Percentiles rank a stretch among this genome's conserved stretches.
Conservation (phyloP, 2,888 invertebrate species). For the Pyrrhosoma nymphula region DNA sequence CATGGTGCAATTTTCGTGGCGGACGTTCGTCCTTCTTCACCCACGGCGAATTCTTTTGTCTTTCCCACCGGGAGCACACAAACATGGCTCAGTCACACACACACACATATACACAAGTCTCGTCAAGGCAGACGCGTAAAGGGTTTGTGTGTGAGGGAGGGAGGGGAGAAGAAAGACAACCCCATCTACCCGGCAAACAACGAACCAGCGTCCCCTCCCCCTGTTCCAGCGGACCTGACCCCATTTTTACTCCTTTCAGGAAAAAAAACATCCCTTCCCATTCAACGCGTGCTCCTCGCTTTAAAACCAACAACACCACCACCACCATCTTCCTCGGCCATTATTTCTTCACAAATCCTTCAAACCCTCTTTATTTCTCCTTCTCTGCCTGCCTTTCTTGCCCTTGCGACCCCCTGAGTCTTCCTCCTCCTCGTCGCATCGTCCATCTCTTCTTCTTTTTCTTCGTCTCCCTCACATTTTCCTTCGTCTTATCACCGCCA, state of each 20-base stretch:
- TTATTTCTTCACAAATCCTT: constrained; percentile 19
- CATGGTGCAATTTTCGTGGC: constrained; percentile 35
- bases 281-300: constrained; percentile 37
- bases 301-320: constrained; percentile 8
- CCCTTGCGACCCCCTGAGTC: background rate
- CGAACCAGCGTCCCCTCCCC: constrained; percentile 30
- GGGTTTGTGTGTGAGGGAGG: no score
- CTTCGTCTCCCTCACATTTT: background rate
- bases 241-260: constrained; percentile 50
- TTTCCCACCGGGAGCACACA: background rate
- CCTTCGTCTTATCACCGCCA: background rate
- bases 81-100: background rate
- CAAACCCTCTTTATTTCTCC: background rate
- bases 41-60: constrained; percentile 66
- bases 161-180: background rate
- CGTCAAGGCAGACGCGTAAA: background rate
- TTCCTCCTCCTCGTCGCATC: background rate
- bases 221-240: constrained; percentile 34
- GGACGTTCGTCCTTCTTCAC: constrained; percentile 44
- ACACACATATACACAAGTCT: background rate
- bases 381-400: background rate
- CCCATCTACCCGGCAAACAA: constrained; percentile 57
- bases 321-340: background rate
- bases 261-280: constrained; percentile 40
- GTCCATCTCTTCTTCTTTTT: background rate